Evolutionary conservation across 1,140 invertebrate species (phyloP), one percentile per base, ranked within the genome.

Genomic region (Drosophila varians): DNA sequence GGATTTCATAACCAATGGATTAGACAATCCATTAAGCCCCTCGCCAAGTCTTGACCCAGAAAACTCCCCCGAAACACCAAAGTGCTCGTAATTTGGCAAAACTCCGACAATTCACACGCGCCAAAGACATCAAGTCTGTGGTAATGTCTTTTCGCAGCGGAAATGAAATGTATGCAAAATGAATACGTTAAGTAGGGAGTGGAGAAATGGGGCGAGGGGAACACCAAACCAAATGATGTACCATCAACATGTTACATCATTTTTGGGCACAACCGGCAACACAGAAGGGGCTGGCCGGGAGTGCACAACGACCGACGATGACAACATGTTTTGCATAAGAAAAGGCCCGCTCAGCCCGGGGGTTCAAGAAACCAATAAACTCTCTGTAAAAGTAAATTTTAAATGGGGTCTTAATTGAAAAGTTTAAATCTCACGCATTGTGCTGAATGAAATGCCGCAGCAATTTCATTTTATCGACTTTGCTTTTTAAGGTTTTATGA

Each of bases 301-400:
- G 64, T 66, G 58, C 45, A 66, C 45, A 45, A 66, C 31, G 9
- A 26, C 25, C 11, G 23, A 7, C 60, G 46, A 74, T 53, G 51
- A 68, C 73, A 80, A 80, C 76, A 70, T 70, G 76, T 49, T 86
- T 86, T 77, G 73, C 80, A 76, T 80, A 65, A 71, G 47, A 61
- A 66, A 53, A 34, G 54, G 34, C 21, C 18, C 28, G 14, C 16
- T 23, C 19, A 18, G n/a, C 40, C n/a, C 12, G 3, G 70, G 58
- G 46, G 82, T 87, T 86, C 72, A 86, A 87, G 53, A 82, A 80
- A 77, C 62, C 68, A 73, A 77, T 87, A 80, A 80, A 74, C 61
- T 36, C 28, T 26, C 53, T 21, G 25, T 56, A 42, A 58, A 76
- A 77, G 43, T 23, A 53, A 31, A 48, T 18, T 61, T 66, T 28